A percentile compares a stretch with the other conserved stretches of the same genome.
phyloP scores from a whole-genome alignment of 2,797 vertebrate genomes.

The Chelmon rostratus region DNA sequence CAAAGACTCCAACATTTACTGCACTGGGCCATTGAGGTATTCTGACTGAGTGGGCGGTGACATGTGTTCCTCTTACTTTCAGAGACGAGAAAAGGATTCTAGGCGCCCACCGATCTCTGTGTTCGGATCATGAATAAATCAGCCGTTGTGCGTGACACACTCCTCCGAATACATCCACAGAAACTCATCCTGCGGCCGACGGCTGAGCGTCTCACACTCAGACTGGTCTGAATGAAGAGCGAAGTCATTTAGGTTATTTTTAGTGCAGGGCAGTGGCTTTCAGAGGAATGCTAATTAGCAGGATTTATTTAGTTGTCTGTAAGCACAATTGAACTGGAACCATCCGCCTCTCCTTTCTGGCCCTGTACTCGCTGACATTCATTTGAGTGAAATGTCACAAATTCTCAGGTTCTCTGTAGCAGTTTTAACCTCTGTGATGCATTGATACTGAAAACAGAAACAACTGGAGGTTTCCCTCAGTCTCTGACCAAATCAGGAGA shows the following conservation, averaged over 20 bases:
- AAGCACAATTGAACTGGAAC: background rate
- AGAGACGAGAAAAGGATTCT: conserved; percentile 30
- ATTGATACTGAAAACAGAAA: background rate
- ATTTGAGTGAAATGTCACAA: background rate
- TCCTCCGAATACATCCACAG: conserved; percentile 8
- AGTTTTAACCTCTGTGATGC: background rate
- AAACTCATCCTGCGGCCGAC: conserved; percentile 13
- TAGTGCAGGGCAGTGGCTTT: conserved; percentile 7
- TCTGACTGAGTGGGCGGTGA: conserved; percentile 35
- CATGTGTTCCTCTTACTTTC: conserved; percentile 32
- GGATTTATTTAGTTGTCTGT: conserved; percentile 26
- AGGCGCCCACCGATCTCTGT: conserved; percentile 4
- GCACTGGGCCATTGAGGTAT: background rate
- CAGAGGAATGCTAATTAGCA: conserved; percentile 10
- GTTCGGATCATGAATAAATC: conserved; percentile 64
- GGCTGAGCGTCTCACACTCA: conserved; percentile 1
- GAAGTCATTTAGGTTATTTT: conserved; percentile 27
- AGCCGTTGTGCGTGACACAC: conserved; percentile 1
- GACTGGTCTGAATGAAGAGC: conserved; percentile 17
- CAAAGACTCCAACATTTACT: conserved; percentile 29
- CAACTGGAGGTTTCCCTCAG: background rate
- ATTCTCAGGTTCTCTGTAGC: background rate
- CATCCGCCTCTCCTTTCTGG: background rate
- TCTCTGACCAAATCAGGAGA: background rate
- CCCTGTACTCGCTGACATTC: background rate